Evolutionary conservation across 2,113 vertebrate species (phyloP).

Genomic region (Meles meles): DNA sequence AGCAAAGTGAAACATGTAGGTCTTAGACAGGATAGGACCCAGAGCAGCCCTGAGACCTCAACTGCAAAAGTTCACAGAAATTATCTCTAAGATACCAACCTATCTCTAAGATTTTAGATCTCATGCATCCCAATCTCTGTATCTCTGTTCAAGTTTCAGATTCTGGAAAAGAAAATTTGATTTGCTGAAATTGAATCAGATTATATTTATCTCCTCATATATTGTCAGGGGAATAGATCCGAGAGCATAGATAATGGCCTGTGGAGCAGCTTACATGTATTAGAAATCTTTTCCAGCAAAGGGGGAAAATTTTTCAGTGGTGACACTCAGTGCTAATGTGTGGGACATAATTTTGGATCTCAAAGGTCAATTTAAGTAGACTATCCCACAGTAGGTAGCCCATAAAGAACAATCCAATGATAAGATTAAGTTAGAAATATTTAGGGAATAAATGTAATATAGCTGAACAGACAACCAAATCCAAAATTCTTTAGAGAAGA

Average conservation of each 20-base stretch:
- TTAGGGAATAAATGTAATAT: neutral
- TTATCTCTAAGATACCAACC: neutral
- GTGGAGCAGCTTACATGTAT: fast-evolving
- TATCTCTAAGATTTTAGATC: neutral
- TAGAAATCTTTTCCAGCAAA: neutral
- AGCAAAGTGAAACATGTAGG: neutral
- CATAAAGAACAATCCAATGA: neutral
- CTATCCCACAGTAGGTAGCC: neutral
- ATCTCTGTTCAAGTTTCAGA: neutral
- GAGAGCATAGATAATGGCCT: too few species aligned
- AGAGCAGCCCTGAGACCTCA: neutral
- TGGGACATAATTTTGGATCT: neutral
- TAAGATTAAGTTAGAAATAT: neutral
- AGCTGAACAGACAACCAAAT: neutral
- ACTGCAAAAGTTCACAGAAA: neutral
- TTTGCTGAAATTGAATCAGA: neutral
- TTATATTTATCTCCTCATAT: neutral
- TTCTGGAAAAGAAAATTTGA: neutral
- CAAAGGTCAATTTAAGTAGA: neutral
- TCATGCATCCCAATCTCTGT: neutral
- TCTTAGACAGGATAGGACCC: neutral
- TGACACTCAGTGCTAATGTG: neutral
- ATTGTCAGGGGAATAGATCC: neutral
- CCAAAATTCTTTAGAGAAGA: neutral
- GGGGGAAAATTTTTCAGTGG: neutral